phyloP scores from a whole-genome alignment of 1,140 invertebrate species.

The Drosophila kurseongensis region DNA sequence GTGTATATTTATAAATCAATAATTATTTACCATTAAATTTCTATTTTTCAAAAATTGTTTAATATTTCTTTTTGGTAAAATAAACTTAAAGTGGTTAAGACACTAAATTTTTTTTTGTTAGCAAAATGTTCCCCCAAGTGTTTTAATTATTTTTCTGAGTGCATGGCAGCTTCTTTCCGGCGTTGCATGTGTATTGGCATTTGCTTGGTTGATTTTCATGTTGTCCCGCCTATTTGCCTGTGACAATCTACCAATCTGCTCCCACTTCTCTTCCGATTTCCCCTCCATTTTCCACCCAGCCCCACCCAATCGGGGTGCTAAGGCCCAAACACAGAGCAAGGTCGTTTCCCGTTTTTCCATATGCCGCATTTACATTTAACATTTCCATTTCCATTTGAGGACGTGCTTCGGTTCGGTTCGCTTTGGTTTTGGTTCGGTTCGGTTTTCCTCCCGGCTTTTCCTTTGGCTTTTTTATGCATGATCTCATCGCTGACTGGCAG shows the following conservation, averaged over 20 bases:
- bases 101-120: too few relatives aligned
- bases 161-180: constrained; percentile 19
- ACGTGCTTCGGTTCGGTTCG: constrained; percentile 51
- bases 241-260: constrained; percentile 61
- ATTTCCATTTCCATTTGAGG: constrained; percentile 71
- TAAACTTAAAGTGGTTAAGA: too few relatives aligned
- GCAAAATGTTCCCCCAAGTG: background rate
- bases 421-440: constrained; percentile 18
- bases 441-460: constrained; percentile 43
- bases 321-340: constrained; percentile 80
- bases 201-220: constrained; percentile 82
- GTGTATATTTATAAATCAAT: too few relatives aligned
- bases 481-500: constrained; percentile 80
- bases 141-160: background rate
- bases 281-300: background rate
- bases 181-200: constrained; percentile 80
- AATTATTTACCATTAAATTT: too few relatives aligned
- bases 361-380: constrained; percentile 80
- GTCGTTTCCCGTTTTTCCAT: constrained; percentile 70
- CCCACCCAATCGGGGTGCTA: constrained; percentile 55
- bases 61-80: too few relatives aligned
- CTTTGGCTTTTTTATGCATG: constrained; percentile 77
- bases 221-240: constrained; percentile 79
- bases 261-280: background rate
- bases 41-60: too few relatives aligned